Evolutionary conservation across 2,888 invertebrate species (phyloP).

Genomic region (Callinectes sapidus): DNA sequence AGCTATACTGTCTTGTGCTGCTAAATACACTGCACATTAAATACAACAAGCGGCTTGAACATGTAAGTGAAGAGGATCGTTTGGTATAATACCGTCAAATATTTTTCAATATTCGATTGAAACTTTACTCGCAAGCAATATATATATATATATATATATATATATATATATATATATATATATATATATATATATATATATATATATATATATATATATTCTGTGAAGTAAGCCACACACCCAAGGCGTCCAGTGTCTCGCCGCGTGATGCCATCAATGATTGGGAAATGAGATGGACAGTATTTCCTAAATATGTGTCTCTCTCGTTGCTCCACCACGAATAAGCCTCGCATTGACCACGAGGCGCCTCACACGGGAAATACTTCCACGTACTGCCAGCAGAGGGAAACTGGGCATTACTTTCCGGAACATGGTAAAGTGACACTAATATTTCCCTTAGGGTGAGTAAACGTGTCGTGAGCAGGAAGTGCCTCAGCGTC

Average conservation of each 20-base stretch:
- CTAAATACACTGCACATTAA: neutral
- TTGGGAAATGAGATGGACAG: neutral
- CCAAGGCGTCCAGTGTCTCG: neutral
- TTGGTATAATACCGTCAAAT: too few species aligned
- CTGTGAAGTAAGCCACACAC: neutral
- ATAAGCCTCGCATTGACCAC: neutral
- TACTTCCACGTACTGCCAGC: neutral
- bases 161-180: too few species aligned
- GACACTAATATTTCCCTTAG: neutral
- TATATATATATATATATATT: too few species aligned
- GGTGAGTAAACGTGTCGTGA: neutral
- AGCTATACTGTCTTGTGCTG: neutral
- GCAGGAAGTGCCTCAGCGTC: neutral
- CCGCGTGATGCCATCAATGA: neutral
- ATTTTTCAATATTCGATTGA: too few species aligned
- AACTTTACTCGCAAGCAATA: too few species aligned
- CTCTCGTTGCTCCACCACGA: neutral
- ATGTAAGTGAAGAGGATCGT: too few species aligned
- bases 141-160: too few species aligned
- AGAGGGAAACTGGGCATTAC: neutral
- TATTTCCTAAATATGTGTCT: neutral
- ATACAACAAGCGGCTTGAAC: too few species aligned
- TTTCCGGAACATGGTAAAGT: neutral
- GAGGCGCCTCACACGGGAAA: neutral
- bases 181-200: too few species aligned